Evolutionary conservation across 2,113 vertebrate genomes (phyloP).

Genomic region (Laterallus jamaicensis): DNA sequence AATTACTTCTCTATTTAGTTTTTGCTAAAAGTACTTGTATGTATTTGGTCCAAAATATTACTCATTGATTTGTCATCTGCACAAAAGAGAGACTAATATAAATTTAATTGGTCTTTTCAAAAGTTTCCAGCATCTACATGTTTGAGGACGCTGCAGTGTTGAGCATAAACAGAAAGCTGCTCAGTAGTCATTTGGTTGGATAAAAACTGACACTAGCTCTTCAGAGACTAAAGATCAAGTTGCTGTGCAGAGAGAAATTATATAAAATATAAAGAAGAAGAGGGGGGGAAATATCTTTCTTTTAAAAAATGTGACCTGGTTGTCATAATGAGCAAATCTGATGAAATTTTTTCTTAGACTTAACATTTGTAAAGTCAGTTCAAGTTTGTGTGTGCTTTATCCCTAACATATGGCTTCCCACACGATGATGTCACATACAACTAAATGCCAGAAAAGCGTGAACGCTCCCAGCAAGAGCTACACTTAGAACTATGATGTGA

Average conservation of each 20-base stretch:
- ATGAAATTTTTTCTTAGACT: slow-evolving; percentile 19
- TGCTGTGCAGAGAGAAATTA: not conserved
- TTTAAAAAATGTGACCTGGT: not conserved
- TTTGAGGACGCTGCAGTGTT: not conserved
- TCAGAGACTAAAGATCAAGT: slow-evolving; percentile 6
- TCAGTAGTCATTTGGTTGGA: not conserved
- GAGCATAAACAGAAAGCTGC: not conserved
- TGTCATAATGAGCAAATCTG: not conserved
- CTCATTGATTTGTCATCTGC: not conserved
- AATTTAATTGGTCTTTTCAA: not conserved
- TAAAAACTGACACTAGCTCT: not conserved
- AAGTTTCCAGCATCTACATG: not conserved
- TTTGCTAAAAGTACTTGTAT: not conserved
- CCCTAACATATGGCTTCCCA: slow-evolving; percentile 27
- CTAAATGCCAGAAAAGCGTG: slow-evolving; percentile 6
- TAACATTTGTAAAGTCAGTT: slow-evolving; percentile 18
- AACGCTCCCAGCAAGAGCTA: slow-evolving; percentile 13
- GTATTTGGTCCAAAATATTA: not conserved
- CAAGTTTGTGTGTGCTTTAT: slow-evolving; percentile 19
- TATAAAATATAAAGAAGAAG: too few species aligned
- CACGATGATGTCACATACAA: slow-evolving; percentile 17
- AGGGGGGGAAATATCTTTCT: not conserved
- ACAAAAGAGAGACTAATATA: not conserved
- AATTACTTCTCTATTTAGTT: not conserved
- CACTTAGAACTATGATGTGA: not conserved